phyloP scores from a whole-genome alignment of 1,140 invertebrate genomes.

The Lepidurus apus region DNA sequence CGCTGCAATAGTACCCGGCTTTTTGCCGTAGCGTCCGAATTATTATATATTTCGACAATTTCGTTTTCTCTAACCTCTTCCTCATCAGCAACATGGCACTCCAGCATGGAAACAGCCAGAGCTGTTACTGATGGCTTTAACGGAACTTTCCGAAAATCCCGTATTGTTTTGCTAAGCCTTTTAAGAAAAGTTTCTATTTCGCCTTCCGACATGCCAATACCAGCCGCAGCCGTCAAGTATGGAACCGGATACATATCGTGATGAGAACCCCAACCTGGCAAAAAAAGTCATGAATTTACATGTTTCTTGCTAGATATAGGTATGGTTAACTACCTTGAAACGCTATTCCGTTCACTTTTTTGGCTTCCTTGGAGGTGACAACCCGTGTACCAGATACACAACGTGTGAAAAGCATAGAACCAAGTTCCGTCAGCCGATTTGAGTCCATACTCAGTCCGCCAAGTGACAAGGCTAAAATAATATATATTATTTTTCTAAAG shows the following conservation, averaged over 20 bases:
- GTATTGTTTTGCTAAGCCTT: constrained; percentile 53
- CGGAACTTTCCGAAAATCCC: background rate
- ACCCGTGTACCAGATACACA: constrained; percentile 65
- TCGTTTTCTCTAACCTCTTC: background rate
- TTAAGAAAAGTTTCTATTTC: constrained; percentile 63
- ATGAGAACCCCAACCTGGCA: constrained; percentile 61
- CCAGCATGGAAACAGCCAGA: background rate
- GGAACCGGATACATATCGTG: constrained; percentile 55
- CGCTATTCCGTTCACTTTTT: constrained; percentile 53
- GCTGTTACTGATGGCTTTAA: background rate
- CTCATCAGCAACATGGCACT: background rate
- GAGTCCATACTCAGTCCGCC: background rate
- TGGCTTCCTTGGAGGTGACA: constrained; percentile 52
- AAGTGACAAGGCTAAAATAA: constrained; percentile 25
- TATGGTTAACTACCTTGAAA: constrained; percentile 50
- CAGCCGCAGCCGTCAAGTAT: constrained; percentile 65
- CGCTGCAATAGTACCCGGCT: too few species aligned
- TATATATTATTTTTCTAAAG: background rate
- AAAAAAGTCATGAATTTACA: constrained; percentile 21
- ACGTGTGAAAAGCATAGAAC: constrained; percentile 66
- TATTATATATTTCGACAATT: background rate
- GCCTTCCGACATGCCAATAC: constrained; percentile 60
- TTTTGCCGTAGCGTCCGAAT: too few species aligned
- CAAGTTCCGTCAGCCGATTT: constrained; percentile 50
- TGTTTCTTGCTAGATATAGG: background rate